Evolutionary conservation across 2,888 invertebrate species (phyloP).

Genomic region (Nebria salina): DNA sequence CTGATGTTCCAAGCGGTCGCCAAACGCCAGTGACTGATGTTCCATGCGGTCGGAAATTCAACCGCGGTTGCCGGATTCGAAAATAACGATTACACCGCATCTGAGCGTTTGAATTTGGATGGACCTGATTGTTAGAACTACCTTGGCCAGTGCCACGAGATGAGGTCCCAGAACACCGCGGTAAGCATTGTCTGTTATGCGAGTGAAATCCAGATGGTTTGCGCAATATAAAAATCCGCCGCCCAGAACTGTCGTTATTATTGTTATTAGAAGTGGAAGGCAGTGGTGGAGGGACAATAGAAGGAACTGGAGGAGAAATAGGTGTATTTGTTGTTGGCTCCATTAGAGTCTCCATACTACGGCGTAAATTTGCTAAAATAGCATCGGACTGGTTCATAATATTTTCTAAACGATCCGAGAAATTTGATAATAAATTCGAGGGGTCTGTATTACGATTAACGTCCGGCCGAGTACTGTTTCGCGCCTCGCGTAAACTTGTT

Average conservation of each 20-base stretch:
- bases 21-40: constrained; percentile 26
- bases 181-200: constrained; percentile 34
- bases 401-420: constrained; percentile 59
- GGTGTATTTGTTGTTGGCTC: constrained; percentile 26
- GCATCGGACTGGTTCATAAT: constrained; percentile 60
- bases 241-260: constrained; percentile 41
- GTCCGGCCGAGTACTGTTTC: constrained; percentile 9
- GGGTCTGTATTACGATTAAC: constrained; percentile 52
- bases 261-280: constrained; percentile 48
- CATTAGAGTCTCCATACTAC: constrained; percentile 56
- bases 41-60: constrained; percentile 20
- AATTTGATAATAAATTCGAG: constrained; percentile 59
- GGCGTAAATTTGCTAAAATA: constrained; percentile 59
- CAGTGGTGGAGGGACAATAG: neutral
- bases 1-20: constrained; percentile 18
- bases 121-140: constrained; percentile 19
- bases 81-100: constrained; percentile 33
- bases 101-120: constrained; percentile 8
- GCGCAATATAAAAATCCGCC: constrained; percentile 42
- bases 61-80: constrained; percentile 35
- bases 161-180: constrained; percentile 28
- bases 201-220: constrained; percentile 38
- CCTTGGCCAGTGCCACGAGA: constrained; percentile 14
- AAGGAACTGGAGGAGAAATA: constrained; percentile 4
- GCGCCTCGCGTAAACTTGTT: constrained; percentile 48